Evolutionary conservation across 2,888 invertebrate genomes (phyloP), one percentile per base, ranked within the genome.

Genomic region (Patella pellucida): DNA sequence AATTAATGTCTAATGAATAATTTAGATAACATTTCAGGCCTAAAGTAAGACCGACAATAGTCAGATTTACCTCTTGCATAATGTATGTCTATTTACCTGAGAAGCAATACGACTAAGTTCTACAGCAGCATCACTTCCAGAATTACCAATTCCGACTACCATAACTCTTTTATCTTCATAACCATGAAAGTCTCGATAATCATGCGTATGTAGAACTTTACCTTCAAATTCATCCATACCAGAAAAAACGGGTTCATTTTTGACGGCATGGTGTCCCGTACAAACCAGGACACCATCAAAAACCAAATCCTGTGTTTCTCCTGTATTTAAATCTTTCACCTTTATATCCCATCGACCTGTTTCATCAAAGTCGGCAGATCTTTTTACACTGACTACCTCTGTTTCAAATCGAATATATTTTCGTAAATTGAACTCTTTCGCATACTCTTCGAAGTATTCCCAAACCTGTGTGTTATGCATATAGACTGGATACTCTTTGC

Each of bases 61-160:
- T n/a, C n/a, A n/a, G n/a, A n/a, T n/a, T n/a, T n/a, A n/a, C n/a
- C n/a, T n/a, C n/a, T n/a, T n/a, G n/a, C n/a, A n/a, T n/a, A n/a
- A n/a, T n/a, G n/a, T n/a, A n/a, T n/a, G n/a, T n/a, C n/a, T n/a
- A n/a, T n/a, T n/a, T 74, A 90, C 90, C 86, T 90, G 87, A 72
- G 88, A 86, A 7, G 84, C 79, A 19, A 85, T 78, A 50, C 88
- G 81, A 73, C 89, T 85, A 50, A 92, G 83, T 69, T 92, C 92
- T 4, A 91, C 91, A n/a, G 91, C 91, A 12, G 89, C 87, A 82
- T 92, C 92, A 3, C 91, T 87, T 0, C 91, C 92, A 2, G 92
- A 92, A 80, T 92, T 92, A 3, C 92, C 92, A 72, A 92, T 90
- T 5, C 92, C 92, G 50, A 92, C 84, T 3, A 92, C 87, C 27